Conservation (phyloP, 37 sponge, comb jelly and placozoan species). For the Geodia barretti region DNA sequence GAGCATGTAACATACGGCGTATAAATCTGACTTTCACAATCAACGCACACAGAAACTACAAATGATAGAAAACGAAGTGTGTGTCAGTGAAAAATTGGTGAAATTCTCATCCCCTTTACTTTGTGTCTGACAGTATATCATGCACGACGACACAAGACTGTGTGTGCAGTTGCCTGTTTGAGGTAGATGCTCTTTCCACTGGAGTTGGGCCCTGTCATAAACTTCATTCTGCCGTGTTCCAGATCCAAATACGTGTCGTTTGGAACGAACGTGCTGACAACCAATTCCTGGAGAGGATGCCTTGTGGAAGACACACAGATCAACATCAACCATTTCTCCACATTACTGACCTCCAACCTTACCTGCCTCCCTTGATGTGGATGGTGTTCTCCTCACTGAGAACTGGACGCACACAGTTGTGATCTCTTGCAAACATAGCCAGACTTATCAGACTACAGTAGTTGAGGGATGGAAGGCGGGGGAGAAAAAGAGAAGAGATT, state of each 20-base stretch:
- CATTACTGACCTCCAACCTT: too few species aligned
- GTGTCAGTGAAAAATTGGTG: not conserved
- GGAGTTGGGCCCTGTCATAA: constrained; percentile 98
- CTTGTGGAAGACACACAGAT: constrained; percentile 38
- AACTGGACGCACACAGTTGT: constrained; percentile 77
- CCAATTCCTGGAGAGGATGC: constrained; percentile 95
- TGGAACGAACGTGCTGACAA: constrained; percentile 91
- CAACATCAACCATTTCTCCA: too few species aligned
- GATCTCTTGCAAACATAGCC: constrained; percentile 84
- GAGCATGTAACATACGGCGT: not conserved
- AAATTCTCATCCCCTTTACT: not conserved
- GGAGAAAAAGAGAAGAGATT: too few species aligned
- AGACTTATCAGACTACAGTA: constrained; percentile 85
- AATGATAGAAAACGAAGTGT: not conserved
- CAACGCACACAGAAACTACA: too few species aligned
- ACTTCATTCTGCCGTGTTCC: constrained; percentile 75
- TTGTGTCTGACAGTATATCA: too few species aligned
- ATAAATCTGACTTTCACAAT: not conserved
- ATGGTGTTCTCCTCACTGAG: constrained; percentile 75
- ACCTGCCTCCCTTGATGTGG: constrained; percentile 86
- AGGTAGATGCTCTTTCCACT: constrained; percentile 99
- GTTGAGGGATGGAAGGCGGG: not conserved
- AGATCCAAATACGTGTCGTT: constrained; percentile 80
- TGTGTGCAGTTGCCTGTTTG: constrained; percentile 69
- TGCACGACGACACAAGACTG: too few species aligned